Conservation (phyloP, 2,888 invertebrate genomes). For the Ectemnius cavifrons region DNA sequence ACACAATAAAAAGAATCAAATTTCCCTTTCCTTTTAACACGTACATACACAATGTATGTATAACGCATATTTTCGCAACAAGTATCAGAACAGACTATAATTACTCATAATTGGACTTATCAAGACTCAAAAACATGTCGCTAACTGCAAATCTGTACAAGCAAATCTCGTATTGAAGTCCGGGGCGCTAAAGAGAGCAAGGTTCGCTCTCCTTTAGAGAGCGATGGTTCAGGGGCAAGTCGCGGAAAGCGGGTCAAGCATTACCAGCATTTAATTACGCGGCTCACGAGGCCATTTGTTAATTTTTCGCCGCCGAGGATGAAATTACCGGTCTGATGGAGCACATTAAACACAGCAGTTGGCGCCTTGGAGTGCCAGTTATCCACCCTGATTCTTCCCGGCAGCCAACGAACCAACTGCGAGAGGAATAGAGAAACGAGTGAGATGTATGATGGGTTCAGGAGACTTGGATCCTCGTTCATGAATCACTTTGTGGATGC, state of each 20-base stretch:
- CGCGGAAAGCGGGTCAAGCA: not conserved
- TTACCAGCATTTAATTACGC: slow-evolving; percentile 12
- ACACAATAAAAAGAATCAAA: no score
- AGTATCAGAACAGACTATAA: no score
- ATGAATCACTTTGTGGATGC: no score
- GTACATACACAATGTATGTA: no score
- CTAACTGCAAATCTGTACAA: no score
- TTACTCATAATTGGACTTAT: no score
- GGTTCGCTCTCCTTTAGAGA: not conserved
- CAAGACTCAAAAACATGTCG: no score
- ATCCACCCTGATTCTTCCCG: slow-evolving; percentile 20
- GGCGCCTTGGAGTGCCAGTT: not conserved
- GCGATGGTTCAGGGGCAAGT: not conserved
- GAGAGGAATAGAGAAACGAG: no score
- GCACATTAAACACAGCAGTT: not conserved
- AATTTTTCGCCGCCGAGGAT: slow-evolving; percentile 10
- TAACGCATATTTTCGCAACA: no score
- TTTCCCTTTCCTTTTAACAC: no score
- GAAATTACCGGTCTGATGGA: slow-evolving; percentile 19
- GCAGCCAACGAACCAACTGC: slow-evolving; percentile 21
- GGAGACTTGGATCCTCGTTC: no score
- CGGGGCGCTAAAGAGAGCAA: not conserved
- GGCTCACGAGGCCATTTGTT: slow-evolving; percentile 23
- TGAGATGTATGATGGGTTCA: no score
- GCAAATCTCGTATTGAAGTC: not conserved